Evolutionary conservation across 2,797 vertebrate species (phyloP), one percentile per base, ranked within the genome.

Genomic region (Scolopax rusticola): DNA sequence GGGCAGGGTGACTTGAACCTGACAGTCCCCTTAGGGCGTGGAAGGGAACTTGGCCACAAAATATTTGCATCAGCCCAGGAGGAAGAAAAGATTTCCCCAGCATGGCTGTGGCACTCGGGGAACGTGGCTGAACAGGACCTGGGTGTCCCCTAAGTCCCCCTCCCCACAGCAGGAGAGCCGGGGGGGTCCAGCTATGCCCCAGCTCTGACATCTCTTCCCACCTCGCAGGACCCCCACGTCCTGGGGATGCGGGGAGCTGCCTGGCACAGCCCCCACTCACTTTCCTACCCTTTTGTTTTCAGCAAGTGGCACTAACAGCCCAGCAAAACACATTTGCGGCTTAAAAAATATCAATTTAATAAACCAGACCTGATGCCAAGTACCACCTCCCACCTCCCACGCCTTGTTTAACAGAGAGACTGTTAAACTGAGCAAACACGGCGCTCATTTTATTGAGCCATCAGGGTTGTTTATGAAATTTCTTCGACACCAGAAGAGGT

Each of bases 181-280:
- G 20, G 47, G 40, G 11, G 9, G 2, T 32, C 24, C 47, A 74
- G 57, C 4, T 1, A 6, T 61, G 16, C 21, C 71, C 16, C 65
- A 27, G n/a, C 43, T 68, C 59, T 27, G 54, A 43, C 13, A 50
- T 3, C 25, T 32, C 9, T 64, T 19, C 53, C 53, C 40, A 59
- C 12, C 18, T 25, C 2, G 0, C 1, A 3, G 60, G 47, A 80
- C 7, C 25, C 25, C 25, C 0, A 0, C 3, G 6, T 32, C 48
- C 67, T 59, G 63, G 19, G 40, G 51, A 6, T 15, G 15, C 0
- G 0, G 11, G 38, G 18, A 69, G 56, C 28, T 69, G 69, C 57
- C 33, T 0, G 0, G 23, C 40, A 30, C 2, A 1, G 24, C 7
- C 9, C n/a, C 18, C 4, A 1, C 12, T 38, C 6, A 0, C 15